A percentile compares a stretch with the other conserved stretches of the same genome.
phyloP scores from a whole-genome alignment of 2,113 vertebrate species.

The Dissostichus mawsoni region DNA sequence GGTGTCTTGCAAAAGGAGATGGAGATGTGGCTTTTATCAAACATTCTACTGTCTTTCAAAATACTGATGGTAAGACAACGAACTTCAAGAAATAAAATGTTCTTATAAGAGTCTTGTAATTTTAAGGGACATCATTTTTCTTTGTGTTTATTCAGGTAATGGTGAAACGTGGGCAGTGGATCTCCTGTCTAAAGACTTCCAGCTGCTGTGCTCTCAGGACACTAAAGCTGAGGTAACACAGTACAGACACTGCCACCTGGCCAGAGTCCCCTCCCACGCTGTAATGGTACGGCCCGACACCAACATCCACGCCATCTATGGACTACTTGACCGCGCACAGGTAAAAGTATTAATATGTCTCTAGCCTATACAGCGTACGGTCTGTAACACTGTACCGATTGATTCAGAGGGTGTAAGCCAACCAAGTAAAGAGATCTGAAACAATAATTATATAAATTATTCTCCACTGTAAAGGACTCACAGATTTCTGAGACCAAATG shows the following conservation, averaged over 20 bases:
- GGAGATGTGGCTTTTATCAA: slow-evolving; percentile 97
- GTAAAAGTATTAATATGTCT: slow-evolving; percentile 69
- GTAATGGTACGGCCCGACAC: slow-evolving; percentile 91
- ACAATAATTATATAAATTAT: background rate
- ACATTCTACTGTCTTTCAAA: slow-evolving; percentile 91
- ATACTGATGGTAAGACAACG: slow-evolving; percentile 88
- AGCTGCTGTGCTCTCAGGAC: slow-evolving; percentile 91
- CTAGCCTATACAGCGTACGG: too few relatives aligned
- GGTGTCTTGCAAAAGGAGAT: slow-evolving; percentile 86
- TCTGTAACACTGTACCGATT: background rate
- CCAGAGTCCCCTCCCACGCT: slow-evolving; percentile 90
- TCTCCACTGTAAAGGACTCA: too few relatives aligned
- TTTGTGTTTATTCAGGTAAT: slow-evolving; percentile 81
- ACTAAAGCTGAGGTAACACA: slow-evolving; percentile 89
- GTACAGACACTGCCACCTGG: slow-evolving; percentile 89
- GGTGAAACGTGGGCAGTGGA: slow-evolving; percentile 84
- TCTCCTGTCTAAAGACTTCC: slow-evolving; percentile 86
- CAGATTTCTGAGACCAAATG: too few relatives aligned
- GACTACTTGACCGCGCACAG: slow-evolving; percentile 93
- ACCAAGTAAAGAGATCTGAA: background rate
- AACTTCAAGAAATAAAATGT: background rate
- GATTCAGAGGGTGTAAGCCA: background rate
- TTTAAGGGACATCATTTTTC: background rate
- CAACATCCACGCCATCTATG: slow-evolving; percentile 87
- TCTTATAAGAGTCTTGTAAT: accelerated